A percentile compares a stretch with the other conserved stretches of the same genome.
These are phyloP conservation scores for Meriones unguiculatus DNA, from an alignment of 2,113 vertebrate species.

Conservation along the genomic window DNA sequence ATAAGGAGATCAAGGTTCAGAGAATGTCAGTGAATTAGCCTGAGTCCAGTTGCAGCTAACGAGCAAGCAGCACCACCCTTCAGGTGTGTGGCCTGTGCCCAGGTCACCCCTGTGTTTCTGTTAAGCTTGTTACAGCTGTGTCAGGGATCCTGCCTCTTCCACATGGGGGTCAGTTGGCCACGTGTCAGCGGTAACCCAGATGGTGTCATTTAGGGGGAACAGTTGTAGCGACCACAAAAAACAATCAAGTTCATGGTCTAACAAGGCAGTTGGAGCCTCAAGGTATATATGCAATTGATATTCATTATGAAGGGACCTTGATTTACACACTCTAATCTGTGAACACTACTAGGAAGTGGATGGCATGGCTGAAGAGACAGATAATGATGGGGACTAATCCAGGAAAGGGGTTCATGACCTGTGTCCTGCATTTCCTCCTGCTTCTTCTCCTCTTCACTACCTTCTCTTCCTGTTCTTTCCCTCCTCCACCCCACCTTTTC, in stretches of 20 bases:
- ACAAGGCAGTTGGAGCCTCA: neutral
- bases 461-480: neutral
- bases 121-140: neutral
- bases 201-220: neutral
- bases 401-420: neutral
- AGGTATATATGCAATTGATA: neutral
- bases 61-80: neutral
- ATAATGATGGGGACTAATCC: fast-evolving
- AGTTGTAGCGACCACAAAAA: neutral
- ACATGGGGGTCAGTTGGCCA: neutral
- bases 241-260: neutral
- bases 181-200: too few relatives aligned
- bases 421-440: neutral
- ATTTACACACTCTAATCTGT: neutral
- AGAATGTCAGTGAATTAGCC: neutral
- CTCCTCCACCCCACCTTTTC: too few relatives aligned
- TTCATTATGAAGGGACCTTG: neutral
- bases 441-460: neutral
- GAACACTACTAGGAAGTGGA: neutral
- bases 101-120: neutral
- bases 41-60: neutral
- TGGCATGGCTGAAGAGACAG: neutral
- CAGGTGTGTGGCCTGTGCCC: neutral
- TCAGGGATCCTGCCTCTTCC: neutral
- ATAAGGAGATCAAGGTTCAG: neutral